Evolutionary conservation across 1,140 invertebrate genomes (phyloP).

Genomic region (Calephelis nemesis): DNA sequence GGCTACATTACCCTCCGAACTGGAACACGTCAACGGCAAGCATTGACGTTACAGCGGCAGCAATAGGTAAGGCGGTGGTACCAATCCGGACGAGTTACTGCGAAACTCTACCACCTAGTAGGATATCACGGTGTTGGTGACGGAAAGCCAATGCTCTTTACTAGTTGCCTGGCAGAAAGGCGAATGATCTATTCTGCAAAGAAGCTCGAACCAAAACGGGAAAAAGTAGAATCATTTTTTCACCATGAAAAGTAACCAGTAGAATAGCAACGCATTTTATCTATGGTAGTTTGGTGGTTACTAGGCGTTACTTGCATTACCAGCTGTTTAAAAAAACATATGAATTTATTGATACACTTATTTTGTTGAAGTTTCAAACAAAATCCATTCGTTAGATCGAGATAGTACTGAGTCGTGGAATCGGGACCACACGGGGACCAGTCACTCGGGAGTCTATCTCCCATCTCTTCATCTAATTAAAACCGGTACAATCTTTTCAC

Average conservation of each 20-base stretch:
- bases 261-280: no score
- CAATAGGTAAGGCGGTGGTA: no score
- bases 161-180: no score
- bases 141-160: no score
- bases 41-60: no score
- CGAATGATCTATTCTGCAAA: background rate
- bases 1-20: no score
- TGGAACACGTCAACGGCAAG: no score
- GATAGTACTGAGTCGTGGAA: slow-evolving; percentile 57
- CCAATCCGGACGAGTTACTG: no score
- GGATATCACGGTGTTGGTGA: no score
- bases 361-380: slow-evolving; percentile 49
- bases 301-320: no score
- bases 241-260: background rate
- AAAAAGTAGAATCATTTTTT: background rate
- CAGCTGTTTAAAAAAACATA: background rate
- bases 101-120: no score
- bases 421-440: slow-evolving; percentile 63
- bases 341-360: slow-evolving; percentile 31
- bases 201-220: background rate
- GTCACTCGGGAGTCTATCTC: slow-evolving; percentile 66
- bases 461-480: slow-evolving; percentile 43
- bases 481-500: slow-evolving; percentile 64
- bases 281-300: no score
- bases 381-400: slow-evolving; percentile 52